Percentiles rank a stretch among this genome's conserved stretches.
These are phyloP conservation scores for Tachina grossa DNA, from an alignment of 2,888 invertebrate genomes.

Conservation along the genomic window DNA sequence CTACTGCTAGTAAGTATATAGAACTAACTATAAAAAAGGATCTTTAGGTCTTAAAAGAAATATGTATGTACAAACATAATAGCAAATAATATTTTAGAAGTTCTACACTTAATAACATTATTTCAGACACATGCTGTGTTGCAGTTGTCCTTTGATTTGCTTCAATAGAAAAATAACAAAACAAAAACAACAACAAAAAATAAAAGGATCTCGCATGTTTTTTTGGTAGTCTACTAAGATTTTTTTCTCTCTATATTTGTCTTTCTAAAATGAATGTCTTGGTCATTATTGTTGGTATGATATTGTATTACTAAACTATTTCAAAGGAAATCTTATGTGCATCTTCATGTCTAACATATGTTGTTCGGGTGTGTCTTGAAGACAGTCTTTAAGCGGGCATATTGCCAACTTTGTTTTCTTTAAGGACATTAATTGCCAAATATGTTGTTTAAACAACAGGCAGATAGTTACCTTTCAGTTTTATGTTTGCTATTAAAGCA, in stretches of 20 bases:
- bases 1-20: slow-evolving; percentile 50
- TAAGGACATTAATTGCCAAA: slow-evolving; percentile 24
- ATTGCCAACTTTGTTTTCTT: slow-evolving; percentile 54
- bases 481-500: not conserved
- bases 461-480: not conserved
- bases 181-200: too few relatives aligned
- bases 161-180: slow-evolving; percentile 33
- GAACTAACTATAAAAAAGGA: slow-evolving; percentile 7
- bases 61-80: too few relatives aligned
- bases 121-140: slow-evolving; percentile 72
- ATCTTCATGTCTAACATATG: slow-evolving; percentile 58
- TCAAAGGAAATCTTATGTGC: slow-evolving; percentile 43
- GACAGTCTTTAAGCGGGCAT: slow-evolving; percentile 22
- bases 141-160: slow-evolving; percentile 71
- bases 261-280: slow-evolving; percentile 10
- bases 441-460: slow-evolving; percentile 33
- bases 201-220: slow-evolving; percentile 56
- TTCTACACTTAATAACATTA: slow-evolving; percentile 55
- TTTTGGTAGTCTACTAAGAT: slow-evolving; percentile 41
- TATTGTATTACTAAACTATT: slow-evolving; percentile 18
- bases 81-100: slow-evolving; percentile 19
- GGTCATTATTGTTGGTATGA: slow-evolving; percentile 51
- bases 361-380: slow-evolving; percentile 38
- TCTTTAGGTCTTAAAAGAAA: not conserved
- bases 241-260: not conserved